phyloP scores from a whole-genome alignment of 2,888 invertebrate species.

The Mesorhabditis sp. region DNA sequence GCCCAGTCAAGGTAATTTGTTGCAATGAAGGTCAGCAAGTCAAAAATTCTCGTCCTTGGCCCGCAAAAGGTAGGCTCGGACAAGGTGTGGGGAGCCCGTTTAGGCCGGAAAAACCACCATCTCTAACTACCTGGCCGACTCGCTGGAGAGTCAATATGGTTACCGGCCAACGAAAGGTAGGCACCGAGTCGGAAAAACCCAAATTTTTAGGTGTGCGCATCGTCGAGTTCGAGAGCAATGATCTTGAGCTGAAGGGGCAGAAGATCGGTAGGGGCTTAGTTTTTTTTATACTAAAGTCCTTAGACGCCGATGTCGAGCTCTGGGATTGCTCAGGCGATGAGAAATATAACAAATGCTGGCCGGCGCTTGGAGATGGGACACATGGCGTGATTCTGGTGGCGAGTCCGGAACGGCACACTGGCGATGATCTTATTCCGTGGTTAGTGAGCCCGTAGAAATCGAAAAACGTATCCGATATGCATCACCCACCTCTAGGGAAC shows the following conservation, averaged over 20 bases:
- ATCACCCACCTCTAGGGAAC: neutral
- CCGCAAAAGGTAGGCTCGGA: neutral
- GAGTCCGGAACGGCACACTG: constrained; percentile 61
- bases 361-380: constrained; percentile 70
- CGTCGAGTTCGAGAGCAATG: constrained; percentile 6
- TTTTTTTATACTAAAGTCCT: neutral
- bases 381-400: constrained; percentile 74
- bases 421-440: constrained; percentile 47
- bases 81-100: neutral
- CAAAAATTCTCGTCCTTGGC: constrained; percentile 4
- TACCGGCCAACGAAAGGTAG: constrained; percentile 2
- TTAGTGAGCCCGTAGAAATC: constrained; percentile 10
- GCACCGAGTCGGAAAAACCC: neutral
- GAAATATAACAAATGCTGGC: constrained; percentile 68
- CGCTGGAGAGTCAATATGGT: neutral
- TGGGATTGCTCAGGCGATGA: constrained; percentile 38
- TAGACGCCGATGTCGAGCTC: constrained; percentile 70
- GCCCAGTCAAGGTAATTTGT: no score
- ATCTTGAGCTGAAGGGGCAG: neutral
- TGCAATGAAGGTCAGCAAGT: neutral
- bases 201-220: neutral
- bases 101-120: neutral
- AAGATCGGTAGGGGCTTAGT: neutral
- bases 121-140: constrained; percentile 2
- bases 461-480: no score